Conservation (phyloP, 2,797 vertebrate species). For the Setipinna tenuifilis region DNA sequence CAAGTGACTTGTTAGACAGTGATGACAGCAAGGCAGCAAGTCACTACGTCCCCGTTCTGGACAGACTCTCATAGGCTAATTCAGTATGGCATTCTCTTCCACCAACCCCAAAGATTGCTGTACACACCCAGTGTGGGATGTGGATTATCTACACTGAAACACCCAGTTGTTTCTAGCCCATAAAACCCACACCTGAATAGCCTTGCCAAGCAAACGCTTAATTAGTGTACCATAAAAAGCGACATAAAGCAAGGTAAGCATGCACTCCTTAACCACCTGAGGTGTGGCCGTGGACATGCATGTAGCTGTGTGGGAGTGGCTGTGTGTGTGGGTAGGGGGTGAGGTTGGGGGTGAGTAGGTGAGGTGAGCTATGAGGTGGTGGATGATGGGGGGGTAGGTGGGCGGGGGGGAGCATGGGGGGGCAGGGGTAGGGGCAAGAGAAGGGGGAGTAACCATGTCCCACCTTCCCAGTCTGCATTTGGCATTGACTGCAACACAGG, state of each 20-base stretch:
- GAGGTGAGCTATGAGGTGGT: neutral
- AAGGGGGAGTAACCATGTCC: conserved; percentile 81
- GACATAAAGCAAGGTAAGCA: neutral
- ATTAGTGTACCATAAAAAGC: conserved; percentile 1
- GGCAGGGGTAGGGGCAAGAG: conserved; percentile 40
- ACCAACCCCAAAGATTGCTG: neutral
- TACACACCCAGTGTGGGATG: neutral
- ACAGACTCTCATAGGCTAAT: conserved; percentile 41
- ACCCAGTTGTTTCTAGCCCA: neutral
- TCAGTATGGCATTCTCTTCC: conserved; percentile 57
- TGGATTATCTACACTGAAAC: neutral
- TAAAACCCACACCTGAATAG: neutral
- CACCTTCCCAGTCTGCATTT: conserved; percentile 99
- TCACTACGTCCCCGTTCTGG: too few species aligned
- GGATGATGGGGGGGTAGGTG: neutral
- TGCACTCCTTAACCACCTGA: conserved; percentile 7
- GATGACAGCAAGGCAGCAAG: too few species aligned
- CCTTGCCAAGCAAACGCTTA: neutral
- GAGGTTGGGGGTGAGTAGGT: neutral
- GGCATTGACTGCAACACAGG: conserved; percentile 96
- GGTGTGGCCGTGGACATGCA: conserved; percentile 68
- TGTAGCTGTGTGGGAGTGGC: conserved; percentile 42
- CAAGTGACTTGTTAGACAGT: too few species aligned
- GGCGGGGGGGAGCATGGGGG: neutral
- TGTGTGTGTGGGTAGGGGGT: neutral